These are phyloP conservation scores for Lagria hirta DNA, from an alignment of 2,888 invertebrate genomes.

Conservation along the genomic window DNA sequence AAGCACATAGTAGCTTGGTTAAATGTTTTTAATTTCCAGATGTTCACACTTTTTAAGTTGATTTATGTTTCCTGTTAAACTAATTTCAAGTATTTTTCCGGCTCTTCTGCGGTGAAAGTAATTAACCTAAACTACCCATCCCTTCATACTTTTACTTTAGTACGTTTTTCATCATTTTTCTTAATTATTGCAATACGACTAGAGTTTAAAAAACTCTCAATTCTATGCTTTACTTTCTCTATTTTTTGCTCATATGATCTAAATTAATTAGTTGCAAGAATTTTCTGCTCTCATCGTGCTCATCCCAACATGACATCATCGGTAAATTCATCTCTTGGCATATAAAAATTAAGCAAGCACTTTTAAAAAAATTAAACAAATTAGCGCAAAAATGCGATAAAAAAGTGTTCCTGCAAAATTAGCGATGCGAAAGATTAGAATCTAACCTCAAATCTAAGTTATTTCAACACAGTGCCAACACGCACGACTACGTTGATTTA, in stretches of 20 bases:
- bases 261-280: neutral
- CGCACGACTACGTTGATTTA: conserved; percentile 13
- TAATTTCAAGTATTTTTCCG: conserved; percentile 10
- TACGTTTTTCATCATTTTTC: conserved; percentile 1
- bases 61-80: conserved; percentile 18
- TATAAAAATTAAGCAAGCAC: conserved; percentile 3
- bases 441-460: conserved; percentile 2
- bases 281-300: neutral
- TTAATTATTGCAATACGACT: neutral
- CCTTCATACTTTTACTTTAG: conserved; percentile 14
- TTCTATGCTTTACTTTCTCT: too few relatives aligned
- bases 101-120: conserved; percentile 11
- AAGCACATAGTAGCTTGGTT: too few relatives aligned
- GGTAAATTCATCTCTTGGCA: conserved; percentile 1
- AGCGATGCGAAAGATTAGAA: conserved; percentile 5
- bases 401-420: neutral
- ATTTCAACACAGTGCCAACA: conserved; percentile 1
- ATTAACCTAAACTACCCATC: conserved; percentile 1
- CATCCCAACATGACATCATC: conserved; percentile 4
- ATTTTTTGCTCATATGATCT: too few relatives aligned
- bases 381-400: neutral
- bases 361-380: neutral
- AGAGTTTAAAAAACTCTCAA: too few relatives aligned
- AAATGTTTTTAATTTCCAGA: too few relatives aligned
- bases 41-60: conserved; percentile 10